phyloP scores from a whole-genome alignment of 2,113 vertebrate species.

The Semnornis frantzii region DNA sequence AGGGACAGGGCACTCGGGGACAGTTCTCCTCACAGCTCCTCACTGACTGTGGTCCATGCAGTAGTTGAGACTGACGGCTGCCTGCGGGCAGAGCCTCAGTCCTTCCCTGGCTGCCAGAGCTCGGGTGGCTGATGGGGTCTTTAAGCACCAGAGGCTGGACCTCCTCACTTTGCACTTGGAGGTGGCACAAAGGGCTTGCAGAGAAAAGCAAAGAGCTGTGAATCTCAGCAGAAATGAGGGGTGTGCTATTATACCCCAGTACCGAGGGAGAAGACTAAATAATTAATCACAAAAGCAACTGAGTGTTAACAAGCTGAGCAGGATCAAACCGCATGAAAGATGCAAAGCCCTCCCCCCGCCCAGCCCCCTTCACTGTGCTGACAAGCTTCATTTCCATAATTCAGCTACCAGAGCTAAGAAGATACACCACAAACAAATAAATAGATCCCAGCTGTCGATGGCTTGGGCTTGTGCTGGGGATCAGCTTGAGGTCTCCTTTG shows the following conservation, averaged over 20 bases:
- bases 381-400: slow-evolving; percentile 44
- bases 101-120: neutral
- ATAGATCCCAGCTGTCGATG: neutral
- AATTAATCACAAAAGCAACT: slow-evolving; percentile 74
- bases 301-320: slow-evolving; percentile 58
- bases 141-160: neutral
- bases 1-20: neutral
- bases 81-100: accelerated
- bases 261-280: slow-evolving; percentile 63
- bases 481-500: neutral
- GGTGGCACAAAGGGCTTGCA: neutral
- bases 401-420: neutral
- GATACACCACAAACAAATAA: neutral
- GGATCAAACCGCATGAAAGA: slow-evolving; percentile 72
- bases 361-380: neutral
- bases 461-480: neutral
- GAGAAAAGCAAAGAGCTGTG: slow-evolving; percentile 33
- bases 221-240: slow-evolving; percentile 66
- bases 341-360: neutral
- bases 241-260: slow-evolving; percentile 15
- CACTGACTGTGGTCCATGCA: neutral
- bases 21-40: neutral
- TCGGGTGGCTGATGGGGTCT: accelerated
- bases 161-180: neutral
- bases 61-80: neutral